phyloP scores from a whole-genome alignment of 2,797 vertebrate species.

The Vireo griseus region DNA sequence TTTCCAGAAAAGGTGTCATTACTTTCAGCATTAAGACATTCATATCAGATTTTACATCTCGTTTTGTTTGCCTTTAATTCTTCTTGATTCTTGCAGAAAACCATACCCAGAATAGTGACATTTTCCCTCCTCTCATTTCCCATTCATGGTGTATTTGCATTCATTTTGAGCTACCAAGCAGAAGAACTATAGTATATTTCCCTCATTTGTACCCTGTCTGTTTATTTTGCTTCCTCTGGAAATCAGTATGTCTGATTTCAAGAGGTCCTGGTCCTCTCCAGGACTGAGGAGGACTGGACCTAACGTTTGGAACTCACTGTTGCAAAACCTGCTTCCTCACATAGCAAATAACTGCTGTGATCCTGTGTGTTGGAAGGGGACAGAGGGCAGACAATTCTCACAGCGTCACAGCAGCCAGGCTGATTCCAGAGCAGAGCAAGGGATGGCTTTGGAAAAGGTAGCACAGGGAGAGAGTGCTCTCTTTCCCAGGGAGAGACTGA shows the following conservation, averaged over 20 bases:
- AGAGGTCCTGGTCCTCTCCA: neutral
- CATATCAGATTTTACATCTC: neutral
- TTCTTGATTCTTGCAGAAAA: neutral
- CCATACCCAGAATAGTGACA: neutral
- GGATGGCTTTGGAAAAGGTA: slow-evolving; percentile 19
- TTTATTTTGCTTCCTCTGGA: neutral
- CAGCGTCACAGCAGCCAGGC: neutral
- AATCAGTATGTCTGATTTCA: neutral
- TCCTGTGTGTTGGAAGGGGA: neutral
- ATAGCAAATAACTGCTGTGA: neutral
- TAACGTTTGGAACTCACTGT: fast-evolving
- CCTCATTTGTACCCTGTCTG: neutral
- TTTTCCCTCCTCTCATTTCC: neutral
- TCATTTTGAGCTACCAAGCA: neutral
- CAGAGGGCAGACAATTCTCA: neutral
- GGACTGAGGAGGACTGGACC: neutral
- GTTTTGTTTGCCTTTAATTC: neutral
- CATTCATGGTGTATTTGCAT: neutral
- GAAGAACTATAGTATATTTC: neutral
- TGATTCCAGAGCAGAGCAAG: slow-evolving; percentile 34
- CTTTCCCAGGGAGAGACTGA: neutral
- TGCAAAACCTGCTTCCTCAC: neutral
- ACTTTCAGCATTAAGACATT: neutral
- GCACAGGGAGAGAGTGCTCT: neutral
- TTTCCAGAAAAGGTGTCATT: neutral